Evolutionary conservation across 53 echinoderm and acorn worm species (phyloP), one percentile per base, ranked within the genome.

Genomic region (Hippasteria phrygiana): DNA sequence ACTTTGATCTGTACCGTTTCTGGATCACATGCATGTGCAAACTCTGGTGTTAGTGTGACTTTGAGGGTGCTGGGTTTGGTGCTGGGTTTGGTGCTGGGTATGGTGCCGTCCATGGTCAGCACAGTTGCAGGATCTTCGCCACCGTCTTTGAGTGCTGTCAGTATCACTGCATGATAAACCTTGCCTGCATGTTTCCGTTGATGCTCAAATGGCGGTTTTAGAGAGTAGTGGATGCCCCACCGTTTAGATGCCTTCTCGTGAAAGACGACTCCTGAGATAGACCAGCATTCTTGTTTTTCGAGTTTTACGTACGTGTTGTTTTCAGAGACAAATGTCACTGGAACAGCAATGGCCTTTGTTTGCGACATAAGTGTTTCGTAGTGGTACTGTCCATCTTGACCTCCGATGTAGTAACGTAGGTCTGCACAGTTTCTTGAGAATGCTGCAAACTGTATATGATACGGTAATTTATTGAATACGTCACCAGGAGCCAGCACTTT

Each of bases 1-100:
- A 48, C 69, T 47, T 47, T 83, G 34, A 83, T 35, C 4, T n/a
- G 9, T 4, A 83, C 83, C 17, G 83, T 40, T 48, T 1, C 13
- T 12, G 2, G 18, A 34, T 34, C n/a, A n/a, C 34, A 2, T 18
- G 2, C 22, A 36, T 31, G n/a, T n/a, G n/a, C n/a, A 16, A 77
- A 5, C 55, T 54, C 9, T 9, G 77, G 55, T 0, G 34, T 16
- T 0, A 77, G 77, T 1, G 36, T 77, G 17, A 53, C 77, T 1
- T 3, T 51, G 53, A 77, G 13, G 26, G 4, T 37, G n/a, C 5
- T 77, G 53, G 1, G n/a, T n/a, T n/a, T n/a, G n/a, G n/a, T n/a
- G n/a, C 3, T 16, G 11, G 2, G 2, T n/a, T 27, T 13, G 46
- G 27, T 3, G 17, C 32, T 4, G 13, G 35, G 43, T 18, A 37